Evolutionary conservation across 2,888 invertebrate species (phyloP).

Genomic region (Hirtodrosophila histrioides): DNA sequence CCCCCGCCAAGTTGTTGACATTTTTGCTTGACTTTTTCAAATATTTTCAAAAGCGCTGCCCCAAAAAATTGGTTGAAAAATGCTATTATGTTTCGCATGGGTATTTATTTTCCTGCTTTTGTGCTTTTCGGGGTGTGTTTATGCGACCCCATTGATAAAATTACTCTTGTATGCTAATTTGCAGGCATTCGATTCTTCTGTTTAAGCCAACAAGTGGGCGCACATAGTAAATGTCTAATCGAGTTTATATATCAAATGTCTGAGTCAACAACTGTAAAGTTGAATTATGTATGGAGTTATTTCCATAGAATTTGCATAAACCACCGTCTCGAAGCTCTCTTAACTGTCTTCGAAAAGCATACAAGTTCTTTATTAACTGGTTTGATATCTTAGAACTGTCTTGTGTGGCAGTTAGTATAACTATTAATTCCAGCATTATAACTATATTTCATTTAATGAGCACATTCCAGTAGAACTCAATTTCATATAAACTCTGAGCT

Average conservation of each 20-base stretch:
- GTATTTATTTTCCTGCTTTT: constrained; percentile 25
- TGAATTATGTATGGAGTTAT: too few relatives aligned
- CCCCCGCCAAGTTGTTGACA: constrained; percentile 62
- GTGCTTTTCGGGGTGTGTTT: constrained; percentile 66
- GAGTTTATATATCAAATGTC: constrained; percentile 8
- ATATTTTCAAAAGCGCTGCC: constrained; percentile 42
- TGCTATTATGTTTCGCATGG: constrained; percentile 45
- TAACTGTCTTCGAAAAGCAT: background rate
- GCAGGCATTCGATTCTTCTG: constrained; percentile 55
- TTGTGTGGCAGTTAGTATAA: too few relatives aligned
- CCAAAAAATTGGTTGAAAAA: constrained; percentile 36
- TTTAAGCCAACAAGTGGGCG: constrained; percentile 35
- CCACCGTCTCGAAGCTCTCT: background rate
- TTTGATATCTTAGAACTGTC: too few relatives aligned
- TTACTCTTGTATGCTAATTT: constrained; percentile 73
- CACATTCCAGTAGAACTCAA: too few relatives aligned
- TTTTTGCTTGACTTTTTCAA: constrained; percentile 75
- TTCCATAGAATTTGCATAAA: background rate
- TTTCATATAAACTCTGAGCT: too few relatives aligned
- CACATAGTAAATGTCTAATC: too few relatives aligned
- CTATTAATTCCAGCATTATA: too few relatives aligned
- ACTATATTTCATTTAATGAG: too few relatives aligned
- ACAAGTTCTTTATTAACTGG: too few relatives aligned
- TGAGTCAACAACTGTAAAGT: constrained; percentile 19
- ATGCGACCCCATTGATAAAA: constrained; percentile 64